These are phyloP conservation scores for Alcedo atthis DNA, from an alignment of 2,797 vertebrate genomes.

Conservation along the genomic window DNA sequence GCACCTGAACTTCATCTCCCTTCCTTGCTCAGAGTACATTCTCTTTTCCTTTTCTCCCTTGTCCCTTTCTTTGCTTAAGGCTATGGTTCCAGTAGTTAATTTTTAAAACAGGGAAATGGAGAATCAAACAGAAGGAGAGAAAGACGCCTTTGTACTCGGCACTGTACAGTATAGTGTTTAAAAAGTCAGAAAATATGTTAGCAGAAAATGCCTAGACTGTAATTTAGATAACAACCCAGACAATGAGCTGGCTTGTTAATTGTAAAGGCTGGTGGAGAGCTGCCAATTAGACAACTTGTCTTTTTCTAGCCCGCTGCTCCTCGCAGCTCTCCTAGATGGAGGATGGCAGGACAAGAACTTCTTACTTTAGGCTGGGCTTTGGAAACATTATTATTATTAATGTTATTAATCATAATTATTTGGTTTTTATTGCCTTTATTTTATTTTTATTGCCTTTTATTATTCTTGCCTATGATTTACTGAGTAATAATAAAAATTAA, in stretches of 20 bases:
- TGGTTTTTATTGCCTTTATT: too few relatives aligned
- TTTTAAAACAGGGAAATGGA: constrained; percentile 66
- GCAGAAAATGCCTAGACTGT: constrained; percentile 67
- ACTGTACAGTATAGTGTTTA: constrained; percentile 65
- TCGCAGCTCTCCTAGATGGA: background rate
- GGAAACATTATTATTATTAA: background rate
- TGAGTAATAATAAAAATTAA: background rate
- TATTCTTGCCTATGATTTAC: background rate
- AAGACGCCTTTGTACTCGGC: constrained; percentile 70
- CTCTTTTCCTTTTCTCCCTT: background rate
- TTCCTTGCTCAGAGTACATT: background rate
- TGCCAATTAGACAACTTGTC: constrained; percentile 49
- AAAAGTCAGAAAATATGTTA: constrained; percentile 70
- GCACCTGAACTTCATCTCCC: constrained; percentile 12
- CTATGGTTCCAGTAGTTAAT: constrained; percentile 62
- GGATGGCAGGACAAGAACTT: background rate
- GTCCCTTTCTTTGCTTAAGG: constrained; percentile 44
- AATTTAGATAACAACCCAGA: constrained; percentile 76
- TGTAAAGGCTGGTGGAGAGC: constrained; percentile 64
- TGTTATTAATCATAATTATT: too few relatives aligned
- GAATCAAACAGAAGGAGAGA: constrained; percentile 72
- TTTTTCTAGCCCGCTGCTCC: constrained; percentile 37
- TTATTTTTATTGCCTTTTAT: background rate
- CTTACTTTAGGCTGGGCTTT: background rate
- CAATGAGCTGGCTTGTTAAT: constrained; percentile 63